Conservation (phyloP, 2,888 invertebrate genomes). For the Cataglyphis rosenhaueri region DNA sequence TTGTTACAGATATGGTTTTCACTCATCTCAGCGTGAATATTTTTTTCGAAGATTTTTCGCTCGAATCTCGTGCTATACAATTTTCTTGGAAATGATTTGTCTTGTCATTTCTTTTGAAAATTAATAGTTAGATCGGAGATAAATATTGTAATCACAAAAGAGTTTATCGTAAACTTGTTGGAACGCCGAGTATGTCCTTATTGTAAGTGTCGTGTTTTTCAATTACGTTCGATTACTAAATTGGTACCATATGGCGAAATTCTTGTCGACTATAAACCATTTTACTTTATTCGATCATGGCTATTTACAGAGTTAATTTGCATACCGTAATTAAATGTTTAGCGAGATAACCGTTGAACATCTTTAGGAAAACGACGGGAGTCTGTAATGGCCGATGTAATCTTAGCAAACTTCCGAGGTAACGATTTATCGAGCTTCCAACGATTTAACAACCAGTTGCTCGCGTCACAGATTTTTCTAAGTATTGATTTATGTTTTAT, state of each 20-base stretch:
- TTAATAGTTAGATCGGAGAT: not conserved
- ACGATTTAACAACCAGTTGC: slow-evolving; percentile 20
- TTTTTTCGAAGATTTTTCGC: not conserved
- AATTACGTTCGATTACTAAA: slow-evolving; percentile 40
- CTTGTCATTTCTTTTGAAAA: not conserved
- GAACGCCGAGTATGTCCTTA: not conserved
- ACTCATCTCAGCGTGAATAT: not conserved
- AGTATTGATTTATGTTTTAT: slow-evolving; percentile 29
- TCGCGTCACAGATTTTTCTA: slow-evolving; percentile 17
- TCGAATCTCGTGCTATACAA: not conserved
- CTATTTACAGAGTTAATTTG: slow-evolving; percentile 38
- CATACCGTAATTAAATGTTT: slow-evolving; percentile 47
- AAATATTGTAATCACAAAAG: not conserved
- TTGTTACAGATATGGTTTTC: not conserved
- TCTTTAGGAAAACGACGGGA: slow-evolving; percentile 44
- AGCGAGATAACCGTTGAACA: slow-evolving; percentile 39
- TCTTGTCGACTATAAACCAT: slow-evolving; percentile 27
- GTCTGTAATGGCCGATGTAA: slow-evolving; percentile 41
- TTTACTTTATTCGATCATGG: slow-evolving; percentile 14
- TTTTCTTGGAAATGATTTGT: not conserved
- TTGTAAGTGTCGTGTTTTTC: slow-evolving; percentile 32
- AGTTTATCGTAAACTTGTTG: not conserved
- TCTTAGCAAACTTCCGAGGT: slow-evolving; percentile 19
- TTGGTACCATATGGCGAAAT: slow-evolving; percentile 4
- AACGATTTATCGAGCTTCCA: slow-evolving; percentile 40